Base-by-base conservation (phyloP, 2,113 vertebrate genomes). In the Pristiophorus japonicus region DNA sequence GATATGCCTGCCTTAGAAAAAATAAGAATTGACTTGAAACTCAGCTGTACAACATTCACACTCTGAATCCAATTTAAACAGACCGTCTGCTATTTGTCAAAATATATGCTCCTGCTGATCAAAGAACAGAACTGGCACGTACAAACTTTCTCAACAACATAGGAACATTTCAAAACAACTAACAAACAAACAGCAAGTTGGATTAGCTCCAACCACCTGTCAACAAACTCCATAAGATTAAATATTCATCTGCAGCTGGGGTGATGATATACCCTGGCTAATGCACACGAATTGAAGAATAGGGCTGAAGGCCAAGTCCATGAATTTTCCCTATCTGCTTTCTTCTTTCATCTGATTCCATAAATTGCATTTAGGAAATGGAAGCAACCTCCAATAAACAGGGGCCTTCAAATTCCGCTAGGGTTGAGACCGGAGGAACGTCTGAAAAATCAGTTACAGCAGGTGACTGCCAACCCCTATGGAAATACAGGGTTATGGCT, bases 21-120 rank as follows among this genome's bases (percentile, higher is more conserved):
- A 38, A 18, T n/a, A 92, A 92, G 14, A 65, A 92, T 92, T 2
- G 18, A 8, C 45, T 7, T 63, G 16, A 63, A n/a, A 24, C 88
- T 92, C 62, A 92, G 88, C 88, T 92, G 88, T 16, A 62, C 55
- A 18, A 62, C 87, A 62, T 91, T 91, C 51, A 59, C 55, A 62
- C 12, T 30, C 87, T 91, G 87, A 91, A 91, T 91, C 51, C 55
- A 63, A 63, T 92, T 62, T 22, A n/a, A 81, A 81, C 78, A 38
- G 38, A 18, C 38, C 34, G 87, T 34, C 88, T 92, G 88, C 88
- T 91, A 38, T 92, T 92, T 63, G 78, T 81, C 78, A 81, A 81
- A 81, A 18, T 42, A 81, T 81, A 81, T 81, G 38, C 4, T 81
- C 42, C 18, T 63, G 88, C 20, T 38, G 88, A 92, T 63, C 88